A percentile compares a stretch with the other conserved stretches of the same genome.
Conservation (phyloP, 2,113 vertebrate species). For the Leptocoma aspasia region DNA sequence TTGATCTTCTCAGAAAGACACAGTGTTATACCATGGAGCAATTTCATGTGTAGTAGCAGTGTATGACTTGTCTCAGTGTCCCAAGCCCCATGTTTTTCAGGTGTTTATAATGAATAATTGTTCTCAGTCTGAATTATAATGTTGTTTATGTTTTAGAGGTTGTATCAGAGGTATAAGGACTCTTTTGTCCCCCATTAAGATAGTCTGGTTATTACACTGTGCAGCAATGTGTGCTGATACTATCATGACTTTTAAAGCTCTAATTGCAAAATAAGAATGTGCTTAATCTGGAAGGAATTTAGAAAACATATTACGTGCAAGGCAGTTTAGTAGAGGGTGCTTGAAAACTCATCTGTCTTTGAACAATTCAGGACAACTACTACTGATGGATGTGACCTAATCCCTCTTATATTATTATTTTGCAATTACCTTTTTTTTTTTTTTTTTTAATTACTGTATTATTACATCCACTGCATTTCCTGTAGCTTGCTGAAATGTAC, state of each 20-base stretch:
- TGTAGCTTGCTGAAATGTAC: background rate
- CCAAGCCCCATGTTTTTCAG: rapidly evolving
- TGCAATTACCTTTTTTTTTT: background rate
- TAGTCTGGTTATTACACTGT: background rate
- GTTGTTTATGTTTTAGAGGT: background rate
- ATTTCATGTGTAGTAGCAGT: background rate
- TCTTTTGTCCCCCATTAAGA: background rate
- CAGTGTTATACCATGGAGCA: background rate
- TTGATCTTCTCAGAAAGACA: background rate
- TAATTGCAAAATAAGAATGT: background rate
- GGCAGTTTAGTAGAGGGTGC: background rate
- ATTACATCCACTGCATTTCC: background rate
- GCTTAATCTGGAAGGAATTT: background rate
- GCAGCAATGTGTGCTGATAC: background rate
- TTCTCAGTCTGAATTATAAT: background rate
- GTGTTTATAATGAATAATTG: background rate
- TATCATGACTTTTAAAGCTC: background rate
- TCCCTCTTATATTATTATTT: background rate
- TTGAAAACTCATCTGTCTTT: background rate
- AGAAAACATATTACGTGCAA: background rate
- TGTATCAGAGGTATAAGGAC: background rate
- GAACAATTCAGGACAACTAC: background rate
- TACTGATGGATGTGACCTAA: background rate
- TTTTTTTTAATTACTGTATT: background rate
- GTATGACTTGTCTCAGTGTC: background rate